Conservation (phyloP, 2,888 invertebrate genomes). For the Mylabris sibirica region DNA sequence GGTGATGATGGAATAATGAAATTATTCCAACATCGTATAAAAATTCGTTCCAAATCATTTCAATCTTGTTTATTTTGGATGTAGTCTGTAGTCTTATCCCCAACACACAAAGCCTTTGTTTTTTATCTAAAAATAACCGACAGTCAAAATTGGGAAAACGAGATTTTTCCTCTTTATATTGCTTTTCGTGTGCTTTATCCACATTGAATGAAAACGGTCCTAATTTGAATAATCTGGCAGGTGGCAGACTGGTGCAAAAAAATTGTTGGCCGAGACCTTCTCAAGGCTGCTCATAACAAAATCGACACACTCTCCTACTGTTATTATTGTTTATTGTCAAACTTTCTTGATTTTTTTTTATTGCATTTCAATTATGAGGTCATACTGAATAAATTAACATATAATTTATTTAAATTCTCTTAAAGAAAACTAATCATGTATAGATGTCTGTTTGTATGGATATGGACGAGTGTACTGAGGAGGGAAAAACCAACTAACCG, state of each 20-base stretch:
- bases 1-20: not conserved
- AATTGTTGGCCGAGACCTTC: constrained; percentile 1
- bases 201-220: not conserved
- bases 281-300: not conserved
- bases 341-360: not conserved
- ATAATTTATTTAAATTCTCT: not conserved
- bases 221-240: constrained; percentile 7
- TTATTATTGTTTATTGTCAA: not conserved
- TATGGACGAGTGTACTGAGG: too few relatives aligned
- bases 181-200: not conserved
- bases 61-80: not conserved
- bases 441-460: not conserved
- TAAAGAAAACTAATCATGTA: not conserved
- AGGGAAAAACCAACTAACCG: not conserved
- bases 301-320: not conserved
- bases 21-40: not conserved
- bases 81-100: not conserved
- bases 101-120: not conserved
- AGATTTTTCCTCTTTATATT: not conserved
- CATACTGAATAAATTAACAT: not conserved
- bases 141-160: not conserved
- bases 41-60: not conserved
- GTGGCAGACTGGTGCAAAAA: not conserved
- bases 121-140: not conserved
- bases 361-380: not conserved